A percentile compares a stretch with the other conserved stretches of the same genome.
phyloP scores from a whole-genome alignment of 2,888 invertebrate genomes.

The Epirrhoe tristata region DNA sequence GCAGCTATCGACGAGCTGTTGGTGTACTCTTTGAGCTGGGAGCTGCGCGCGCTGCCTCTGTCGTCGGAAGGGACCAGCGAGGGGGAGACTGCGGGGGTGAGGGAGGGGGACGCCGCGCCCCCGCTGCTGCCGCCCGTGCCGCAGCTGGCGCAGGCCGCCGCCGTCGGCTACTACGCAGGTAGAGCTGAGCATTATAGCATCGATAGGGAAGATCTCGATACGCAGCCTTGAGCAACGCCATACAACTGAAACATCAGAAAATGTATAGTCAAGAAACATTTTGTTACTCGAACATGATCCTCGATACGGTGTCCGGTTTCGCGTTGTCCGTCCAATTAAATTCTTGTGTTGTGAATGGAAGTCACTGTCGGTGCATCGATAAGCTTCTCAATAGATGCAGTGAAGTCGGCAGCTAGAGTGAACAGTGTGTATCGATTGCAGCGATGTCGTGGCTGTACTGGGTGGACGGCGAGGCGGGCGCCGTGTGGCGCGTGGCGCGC shows the following conservation, averaged over 20 bases:
- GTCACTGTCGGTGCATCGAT: no score
- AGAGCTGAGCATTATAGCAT: no score
- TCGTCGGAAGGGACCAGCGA: slow-evolving; percentile 12
- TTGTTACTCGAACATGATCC: no score
- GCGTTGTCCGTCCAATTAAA: no score
- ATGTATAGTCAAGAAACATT: no score
- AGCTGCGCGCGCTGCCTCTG: slow-evolving; percentile 85
- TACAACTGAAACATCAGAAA: no score
- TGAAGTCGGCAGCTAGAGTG: not conserved
- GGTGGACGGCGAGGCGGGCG: slow-evolving; percentile 92
- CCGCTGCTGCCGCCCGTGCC: slow-evolving; percentile 67
- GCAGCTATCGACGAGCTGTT: slow-evolving; percentile 88
- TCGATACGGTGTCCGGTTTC: no score
- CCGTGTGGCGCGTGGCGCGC: slow-evolving; percentile 90
- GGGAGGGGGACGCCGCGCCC: slow-evolving; percentile 31
- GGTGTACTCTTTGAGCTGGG: slow-evolving; percentile 91
- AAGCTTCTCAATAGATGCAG: not conserved
- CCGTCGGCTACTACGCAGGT: slow-evolving; percentile 83
- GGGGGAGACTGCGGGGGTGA: slow-evolving; percentile 41
- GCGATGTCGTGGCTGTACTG: slow-evolving; percentile 89
- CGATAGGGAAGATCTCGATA: not conserved
- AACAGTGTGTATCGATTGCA: slow-evolving; percentile 43
- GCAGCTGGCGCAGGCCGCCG: slow-evolving; percentile 90
- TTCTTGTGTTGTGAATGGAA: no score
- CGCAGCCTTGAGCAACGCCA: not conserved